Evolutionary conservation across 1,140 invertebrate genomes (phyloP).

Genomic region (Prorops nasuta): DNA sequence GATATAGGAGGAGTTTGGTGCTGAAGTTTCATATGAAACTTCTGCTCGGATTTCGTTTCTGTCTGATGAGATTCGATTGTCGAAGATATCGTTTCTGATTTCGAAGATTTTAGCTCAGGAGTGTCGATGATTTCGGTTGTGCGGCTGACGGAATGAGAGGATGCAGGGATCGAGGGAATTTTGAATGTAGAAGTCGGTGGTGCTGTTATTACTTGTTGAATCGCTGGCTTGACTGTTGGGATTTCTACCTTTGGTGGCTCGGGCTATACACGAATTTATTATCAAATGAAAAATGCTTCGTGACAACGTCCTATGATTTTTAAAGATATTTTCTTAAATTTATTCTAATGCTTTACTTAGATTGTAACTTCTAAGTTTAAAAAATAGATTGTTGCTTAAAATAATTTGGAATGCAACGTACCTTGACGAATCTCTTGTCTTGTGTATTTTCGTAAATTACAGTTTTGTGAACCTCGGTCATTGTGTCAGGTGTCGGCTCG

Average conservation of each 20-base stretch:
- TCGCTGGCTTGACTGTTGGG: slow-evolving; percentile 41
- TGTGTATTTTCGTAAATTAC: slow-evolving; percentile 62
- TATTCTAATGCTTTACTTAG: no score
- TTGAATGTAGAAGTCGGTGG: slow-evolving; percentile 43
- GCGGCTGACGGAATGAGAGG: slow-evolving; percentile 35
- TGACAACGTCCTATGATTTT: no score
- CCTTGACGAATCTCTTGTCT: slow-evolving; percentile 47
- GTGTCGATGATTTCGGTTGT: slow-evolving; percentile 33
- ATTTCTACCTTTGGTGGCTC: slow-evolving; percentile 43
- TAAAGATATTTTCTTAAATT: no score
- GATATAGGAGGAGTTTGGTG: slow-evolving; percentile 47
- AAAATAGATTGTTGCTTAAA: neutral
- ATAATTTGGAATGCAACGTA: slow-evolving; percentile 20
- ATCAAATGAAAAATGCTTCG: no score
- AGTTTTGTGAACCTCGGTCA: slow-evolving; percentile 68
- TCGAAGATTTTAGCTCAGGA: slow-evolving; percentile 34
- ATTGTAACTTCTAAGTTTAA: neutral
- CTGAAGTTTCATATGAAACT: slow-evolving; percentile 54
- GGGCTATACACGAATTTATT: slow-evolving; percentile 32
- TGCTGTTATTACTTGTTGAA: slow-evolving; percentile 45
- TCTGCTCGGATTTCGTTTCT: slow-evolving; percentile 54
- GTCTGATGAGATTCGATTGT: slow-evolving; percentile 47
- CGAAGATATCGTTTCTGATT: slow-evolving; percentile 50
- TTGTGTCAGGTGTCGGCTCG: slow-evolving; percentile 67
- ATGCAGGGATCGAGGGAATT: slow-evolving; percentile 34